Percentiles rank a stretch among this genome's conserved stretches.
Conservation (phyloP, 92 coral and sea anemone genomes). For the Porites rus region DNA sequence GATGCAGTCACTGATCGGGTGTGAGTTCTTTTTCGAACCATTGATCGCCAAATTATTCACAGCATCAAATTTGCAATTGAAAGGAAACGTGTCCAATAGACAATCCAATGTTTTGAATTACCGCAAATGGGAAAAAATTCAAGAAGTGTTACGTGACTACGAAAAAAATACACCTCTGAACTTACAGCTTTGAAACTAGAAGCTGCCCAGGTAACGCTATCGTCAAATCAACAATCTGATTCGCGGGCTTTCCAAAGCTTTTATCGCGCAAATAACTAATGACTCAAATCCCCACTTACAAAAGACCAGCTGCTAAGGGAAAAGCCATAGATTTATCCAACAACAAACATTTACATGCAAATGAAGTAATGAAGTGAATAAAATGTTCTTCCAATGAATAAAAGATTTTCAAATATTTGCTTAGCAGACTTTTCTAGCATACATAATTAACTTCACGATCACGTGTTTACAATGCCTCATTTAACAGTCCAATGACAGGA, state of each 20-base stretch:
- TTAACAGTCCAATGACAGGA: too few species aligned
- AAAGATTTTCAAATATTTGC: background rate
- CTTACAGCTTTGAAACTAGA: too few species aligned
- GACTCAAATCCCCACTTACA: constrained; percentile 24
- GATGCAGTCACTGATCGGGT: constrained; percentile 1
- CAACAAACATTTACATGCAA: constrained; percentile 37
- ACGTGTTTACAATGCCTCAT: background rate
- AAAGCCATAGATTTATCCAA: constrained; percentile 73
- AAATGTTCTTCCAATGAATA: background rate
- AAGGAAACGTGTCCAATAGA: constrained; percentile 15
- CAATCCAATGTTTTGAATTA: constrained; percentile 5
- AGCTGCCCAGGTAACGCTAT: constrained; percentile 27
- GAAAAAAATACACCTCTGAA: background rate
- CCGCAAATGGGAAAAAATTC: background rate
- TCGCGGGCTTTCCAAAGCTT: constrained; percentile 19
- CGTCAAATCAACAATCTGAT: constrained; percentile 1
- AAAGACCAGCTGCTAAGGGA: constrained; percentile 82
- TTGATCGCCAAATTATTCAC: constrained; percentile 26
- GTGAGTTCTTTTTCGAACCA: background rate
- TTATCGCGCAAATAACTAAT: background rate
- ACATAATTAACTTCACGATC: background rate
- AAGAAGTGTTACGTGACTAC: background rate
- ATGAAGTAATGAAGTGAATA: constrained; percentile 13
- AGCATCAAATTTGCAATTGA: constrained; percentile 48
- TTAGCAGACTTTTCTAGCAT: background rate